Evolutionary conservation across 1,140 invertebrate genomes (phyloP).

Genomic region (Anastrepha ludens): DNA sequence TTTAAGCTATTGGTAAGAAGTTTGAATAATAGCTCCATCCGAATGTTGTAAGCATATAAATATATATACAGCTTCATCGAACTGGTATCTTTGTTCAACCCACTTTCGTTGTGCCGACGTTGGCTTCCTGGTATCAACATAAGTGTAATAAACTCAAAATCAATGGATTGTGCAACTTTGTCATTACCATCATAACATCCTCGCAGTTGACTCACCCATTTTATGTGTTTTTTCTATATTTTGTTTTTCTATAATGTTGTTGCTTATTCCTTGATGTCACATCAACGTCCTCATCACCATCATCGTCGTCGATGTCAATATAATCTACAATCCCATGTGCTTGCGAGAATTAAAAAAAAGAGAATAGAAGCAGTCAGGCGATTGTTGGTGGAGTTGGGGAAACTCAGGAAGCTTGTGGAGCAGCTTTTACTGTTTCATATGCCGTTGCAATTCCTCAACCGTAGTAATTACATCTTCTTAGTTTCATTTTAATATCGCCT

Average conservation of each 20-base stretch:
- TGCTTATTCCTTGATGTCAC: background rate
- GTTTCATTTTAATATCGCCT: slow-evolving; percentile 46
- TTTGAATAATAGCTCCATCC: no score
- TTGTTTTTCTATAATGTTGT: background rate
- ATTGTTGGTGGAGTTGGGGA: no score
- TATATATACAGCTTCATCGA: background rate
- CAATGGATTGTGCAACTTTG: slow-evolving; percentile 40
- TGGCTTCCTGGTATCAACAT: slow-evolving; percentile 30
- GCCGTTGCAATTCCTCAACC: slow-evolving; percentile 10
- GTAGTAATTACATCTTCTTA: slow-evolving; percentile 45
- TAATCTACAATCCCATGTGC: background rate
- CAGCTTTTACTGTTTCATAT: slow-evolving; percentile 39
- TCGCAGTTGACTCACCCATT: background rate
- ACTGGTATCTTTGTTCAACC: background rate
- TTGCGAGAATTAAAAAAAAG: background rate
- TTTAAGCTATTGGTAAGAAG: no score
- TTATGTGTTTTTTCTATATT: background rate
- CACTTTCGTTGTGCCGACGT: background rate
- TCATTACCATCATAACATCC: background rate
- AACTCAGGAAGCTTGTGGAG: background rate
- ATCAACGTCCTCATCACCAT: background rate
- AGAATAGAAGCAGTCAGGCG: background rate
- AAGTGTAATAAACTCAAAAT: slow-evolving; percentile 49
- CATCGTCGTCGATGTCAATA: background rate
- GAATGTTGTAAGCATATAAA: no score